Evolutionary conservation across 2,888 invertebrate genomes (phyloP).

Genomic region (Lingula anatina): DNA sequence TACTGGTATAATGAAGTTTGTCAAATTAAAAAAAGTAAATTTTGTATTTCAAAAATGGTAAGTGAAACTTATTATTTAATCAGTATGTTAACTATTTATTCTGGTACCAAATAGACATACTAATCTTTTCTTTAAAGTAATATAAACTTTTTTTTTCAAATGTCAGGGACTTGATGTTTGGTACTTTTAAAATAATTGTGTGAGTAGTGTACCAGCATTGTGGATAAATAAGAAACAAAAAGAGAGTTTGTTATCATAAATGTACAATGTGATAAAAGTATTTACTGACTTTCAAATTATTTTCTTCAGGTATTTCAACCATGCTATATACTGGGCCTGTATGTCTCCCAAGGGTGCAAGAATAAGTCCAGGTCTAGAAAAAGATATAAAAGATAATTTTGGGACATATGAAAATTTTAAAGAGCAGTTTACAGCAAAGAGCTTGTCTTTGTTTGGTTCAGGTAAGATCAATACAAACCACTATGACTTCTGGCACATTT

Average conservation of each 20-base stretch:
- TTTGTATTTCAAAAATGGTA: too few relatives aligned
- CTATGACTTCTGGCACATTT: neutral
- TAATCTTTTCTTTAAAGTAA: too few relatives aligned
- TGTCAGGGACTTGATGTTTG: too few relatives aligned
- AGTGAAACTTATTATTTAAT: too few relatives aligned
- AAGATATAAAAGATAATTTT: conserved; percentile 24
- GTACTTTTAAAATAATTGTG: too few relatives aligned
- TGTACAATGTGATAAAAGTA: neutral
- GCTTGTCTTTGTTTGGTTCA: conserved; percentile 33
- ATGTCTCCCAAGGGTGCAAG: conserved; percentile 32
- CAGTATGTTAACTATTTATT: too few relatives aligned
- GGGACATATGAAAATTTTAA: conserved; percentile 27
- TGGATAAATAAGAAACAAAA: neutral
- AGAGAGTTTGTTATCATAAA: too few relatives aligned
- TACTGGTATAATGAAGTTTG: neutral
- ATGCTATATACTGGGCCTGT: conserved; percentile 34
- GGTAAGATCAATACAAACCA: conserved; percentile 16
- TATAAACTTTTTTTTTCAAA: too few relatives aligned
- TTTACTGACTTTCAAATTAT: conserved; percentile 24
- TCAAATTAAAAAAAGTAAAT: too few relatives aligned
- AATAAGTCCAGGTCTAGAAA: conserved; percentile 18
- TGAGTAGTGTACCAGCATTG: too few relatives aligned
- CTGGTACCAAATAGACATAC: too few relatives aligned
- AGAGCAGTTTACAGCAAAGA: conserved; percentile 23
- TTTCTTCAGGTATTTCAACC: conserved; percentile 32